Evolutionary conservation across 64 coral and sea anemone species (phyloP).

Genomic region (Cladopsammia gracilis): DNA sequence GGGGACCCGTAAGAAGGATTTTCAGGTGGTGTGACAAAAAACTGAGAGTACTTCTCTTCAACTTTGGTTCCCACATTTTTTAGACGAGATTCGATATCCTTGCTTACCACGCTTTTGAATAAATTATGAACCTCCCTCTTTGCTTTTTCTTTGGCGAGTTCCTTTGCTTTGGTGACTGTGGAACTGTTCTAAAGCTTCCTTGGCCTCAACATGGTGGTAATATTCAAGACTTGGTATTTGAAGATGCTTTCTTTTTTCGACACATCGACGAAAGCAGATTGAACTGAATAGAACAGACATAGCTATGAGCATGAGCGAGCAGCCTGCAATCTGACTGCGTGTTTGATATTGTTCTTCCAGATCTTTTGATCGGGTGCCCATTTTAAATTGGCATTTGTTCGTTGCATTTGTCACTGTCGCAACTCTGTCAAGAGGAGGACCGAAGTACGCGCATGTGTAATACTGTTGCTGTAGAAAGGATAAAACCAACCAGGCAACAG

Average conservation of each 20-base stretch:
- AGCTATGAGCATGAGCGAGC: background rate
- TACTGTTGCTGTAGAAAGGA: constrained; percentile 23
- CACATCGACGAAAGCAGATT: background rate
- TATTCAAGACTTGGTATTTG: constrained; percentile 14
- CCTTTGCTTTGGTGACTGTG: constrained; percentile 18
- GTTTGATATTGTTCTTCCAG: constrained; percentile 3
- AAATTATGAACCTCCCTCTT: background rate
- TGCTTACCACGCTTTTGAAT: background rate
- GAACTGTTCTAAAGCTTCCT: background rate
- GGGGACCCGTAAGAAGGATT: background rate
- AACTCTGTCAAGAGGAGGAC: background rate
- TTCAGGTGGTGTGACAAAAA: background rate
- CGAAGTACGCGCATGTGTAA: constrained; percentile 22
- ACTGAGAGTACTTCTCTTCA: background rate
- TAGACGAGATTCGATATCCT: background rate
- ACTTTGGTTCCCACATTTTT: background rate
- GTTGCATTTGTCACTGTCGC: background rate
- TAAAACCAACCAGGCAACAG: background rate
- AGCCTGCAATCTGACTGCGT: constrained; percentile 27
- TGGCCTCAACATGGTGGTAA: constrained; percentile 28
- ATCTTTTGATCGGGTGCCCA: background rate
- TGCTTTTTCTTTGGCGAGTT: background rate
- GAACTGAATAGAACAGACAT: background rate
- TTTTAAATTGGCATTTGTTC: background rate
- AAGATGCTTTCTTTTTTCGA: constrained; percentile 5